Percentiles rank a stretch among this genome's conserved stretches.
phyloP scores from a whole-genome alignment of 2,888 invertebrate species.

The Philaethria dido region DNA sequence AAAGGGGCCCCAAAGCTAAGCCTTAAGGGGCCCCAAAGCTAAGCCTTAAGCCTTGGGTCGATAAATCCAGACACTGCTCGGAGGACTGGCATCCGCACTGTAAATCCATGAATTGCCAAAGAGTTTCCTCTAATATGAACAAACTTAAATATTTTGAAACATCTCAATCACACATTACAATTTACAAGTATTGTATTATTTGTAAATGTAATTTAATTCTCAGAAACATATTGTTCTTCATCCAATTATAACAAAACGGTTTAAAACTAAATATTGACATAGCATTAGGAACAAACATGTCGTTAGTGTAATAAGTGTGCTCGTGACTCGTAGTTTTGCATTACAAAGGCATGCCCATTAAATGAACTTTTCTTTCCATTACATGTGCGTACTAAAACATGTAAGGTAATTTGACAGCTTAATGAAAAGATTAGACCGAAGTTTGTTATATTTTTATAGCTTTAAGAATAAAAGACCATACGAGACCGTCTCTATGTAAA shows the following conservation, averaged over 20 bases:
- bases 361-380: conserved; percentile 10
- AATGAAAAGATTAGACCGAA: no score
- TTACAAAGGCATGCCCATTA: conserved; percentile 24
- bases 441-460: no score
- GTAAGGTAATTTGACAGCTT: neutral
- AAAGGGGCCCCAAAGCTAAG: no score
- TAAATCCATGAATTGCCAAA: no score
- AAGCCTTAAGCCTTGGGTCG: no score
- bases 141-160: neutral
- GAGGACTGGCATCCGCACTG: no score
- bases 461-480: no score
- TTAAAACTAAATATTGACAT: conserved; percentile 52
- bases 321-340: conserved; percentile 13
- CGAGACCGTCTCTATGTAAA: no score
- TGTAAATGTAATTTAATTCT: conserved; percentile 57
- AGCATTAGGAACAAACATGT: conserved; percentile 40
- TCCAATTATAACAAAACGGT: conserved; percentile 58
- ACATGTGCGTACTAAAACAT: neutral
- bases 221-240: conserved; percentile 60
- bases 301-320: conserved; percentile 40
- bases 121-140: no score
- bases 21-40: no score
- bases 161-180: neutral
- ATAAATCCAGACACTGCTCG: no score
- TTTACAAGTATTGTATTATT: conserved; percentile 18